These are phyloP conservation scores for Eutolmus rufibarbis DNA, from an alignment of 2,888 invertebrate genomes.

Conservation along the genomic window DNA sequence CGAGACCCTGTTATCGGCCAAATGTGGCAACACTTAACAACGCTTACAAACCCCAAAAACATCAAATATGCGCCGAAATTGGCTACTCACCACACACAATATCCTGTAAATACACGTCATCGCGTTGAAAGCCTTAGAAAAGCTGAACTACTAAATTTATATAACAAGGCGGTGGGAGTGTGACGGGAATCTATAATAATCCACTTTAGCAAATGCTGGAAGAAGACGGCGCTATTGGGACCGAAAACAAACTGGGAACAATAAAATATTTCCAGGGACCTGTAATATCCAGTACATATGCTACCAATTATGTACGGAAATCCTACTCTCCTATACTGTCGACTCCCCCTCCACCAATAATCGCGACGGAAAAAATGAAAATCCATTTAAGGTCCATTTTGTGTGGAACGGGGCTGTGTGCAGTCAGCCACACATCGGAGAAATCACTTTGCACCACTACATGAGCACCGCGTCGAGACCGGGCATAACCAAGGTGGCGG, in stretches of 20 bases:
- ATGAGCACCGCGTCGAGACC: neutral
- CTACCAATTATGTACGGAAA: conserved; percentile 44
- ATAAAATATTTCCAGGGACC: conserved; percentile 48
- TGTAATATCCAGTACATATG: conserved; percentile 48
- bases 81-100: conserved; percentile 40
- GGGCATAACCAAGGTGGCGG: conserved; percentile 35
- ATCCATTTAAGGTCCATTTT: conserved; percentile 32
- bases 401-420: neutral
- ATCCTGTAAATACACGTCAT: conserved; percentile 44
- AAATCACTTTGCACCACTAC: neutral
- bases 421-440: conserved; percentile 17
- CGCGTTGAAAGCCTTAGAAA: conserved; percentile 44
- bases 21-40: conserved; percentile 42
- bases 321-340: conserved; percentile 11
- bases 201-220: neutral
- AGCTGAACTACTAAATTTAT: conserved; percentile 42
- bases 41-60: conserved; percentile 38
- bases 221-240: conserved; percentile 36
- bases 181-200: neutral
- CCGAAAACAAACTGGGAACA: conserved; percentile 45
- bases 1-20: conserved; percentile 34
- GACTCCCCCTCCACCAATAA: conserved; percentile 27
- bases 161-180: neutral
- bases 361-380: conserved; percentile 15
- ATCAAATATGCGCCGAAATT: conserved; percentile 40